Evolutionary conservation across 1,140 invertebrate species (phyloP).

Genomic region (Dolichoris vasculosae): DNA sequence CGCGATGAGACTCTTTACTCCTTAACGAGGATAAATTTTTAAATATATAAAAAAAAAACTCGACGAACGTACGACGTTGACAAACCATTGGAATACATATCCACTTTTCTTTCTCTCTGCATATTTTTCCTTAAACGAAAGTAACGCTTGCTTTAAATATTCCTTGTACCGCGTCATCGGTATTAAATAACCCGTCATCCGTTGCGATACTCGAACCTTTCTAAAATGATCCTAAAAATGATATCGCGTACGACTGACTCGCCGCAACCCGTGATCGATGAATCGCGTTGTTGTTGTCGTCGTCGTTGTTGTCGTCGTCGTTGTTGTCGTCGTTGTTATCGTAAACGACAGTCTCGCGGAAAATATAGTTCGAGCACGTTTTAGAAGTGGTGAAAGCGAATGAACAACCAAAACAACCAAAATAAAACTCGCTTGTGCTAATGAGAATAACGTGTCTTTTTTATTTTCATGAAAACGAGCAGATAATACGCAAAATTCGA

Average conservation of each 20-base stretch:
- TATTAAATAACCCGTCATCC: background rate
- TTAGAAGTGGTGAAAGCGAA: background rate
- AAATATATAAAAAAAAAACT: too few relatives aligned
- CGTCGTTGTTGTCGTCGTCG: too few relatives aligned
- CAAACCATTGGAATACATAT: background rate
- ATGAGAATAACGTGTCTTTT: conserved; percentile 4
- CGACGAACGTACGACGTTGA: too few relatives aligned
- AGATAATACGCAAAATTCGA: conserved; percentile 46
- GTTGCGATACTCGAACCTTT: background rate
- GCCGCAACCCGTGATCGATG: background rate
- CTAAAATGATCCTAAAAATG: too few relatives aligned
- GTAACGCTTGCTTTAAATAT: background rate
- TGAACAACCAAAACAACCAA: background rate
- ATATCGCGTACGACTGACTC: too few relatives aligned
- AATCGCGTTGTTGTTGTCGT: too few relatives aligned
- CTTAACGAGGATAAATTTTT: too few relatives aligned
- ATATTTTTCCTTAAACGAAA: background rate
- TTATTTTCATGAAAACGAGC: conserved; percentile 39
- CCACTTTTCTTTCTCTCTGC: background rate
- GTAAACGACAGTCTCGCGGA: background rate
- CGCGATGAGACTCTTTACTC: too few relatives aligned
- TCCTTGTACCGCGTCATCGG: background rate
- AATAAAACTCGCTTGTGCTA: background rate
- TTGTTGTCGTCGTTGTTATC: too few relatives aligned
- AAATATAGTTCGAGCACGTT: background rate